A percentile compares a stretch with the other conserved stretches of the same genome.
Evolutionary conservation across 2,113 vertebrate genomes (phyloP).

Genomic region (Aepyceros melampus): DNA sequence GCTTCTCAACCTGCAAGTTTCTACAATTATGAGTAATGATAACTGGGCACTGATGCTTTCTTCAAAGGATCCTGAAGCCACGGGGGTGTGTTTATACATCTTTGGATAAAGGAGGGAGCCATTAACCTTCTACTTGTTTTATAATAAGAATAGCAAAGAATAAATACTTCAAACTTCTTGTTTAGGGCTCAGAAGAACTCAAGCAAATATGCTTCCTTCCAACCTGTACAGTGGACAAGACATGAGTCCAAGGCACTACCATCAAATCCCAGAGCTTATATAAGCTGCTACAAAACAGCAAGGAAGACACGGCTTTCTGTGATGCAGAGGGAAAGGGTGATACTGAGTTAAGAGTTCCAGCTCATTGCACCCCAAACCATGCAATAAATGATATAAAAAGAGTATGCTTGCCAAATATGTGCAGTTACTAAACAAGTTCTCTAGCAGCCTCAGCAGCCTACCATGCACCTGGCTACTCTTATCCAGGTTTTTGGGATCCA

Average conservation of each 20-base stretch:
- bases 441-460: background rate
- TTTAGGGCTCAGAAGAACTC: background rate
- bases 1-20: background rate
- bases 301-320: background rate
- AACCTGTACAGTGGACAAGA: background rate
- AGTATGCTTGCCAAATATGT: background rate
- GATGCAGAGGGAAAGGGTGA: background rate
- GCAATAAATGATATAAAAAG: background rate
- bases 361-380: background rate
- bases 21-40: background rate
- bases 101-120: background rate
- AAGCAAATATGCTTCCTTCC: background rate
- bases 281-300: background rate
- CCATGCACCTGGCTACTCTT: background rate
- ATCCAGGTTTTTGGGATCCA: background rate
- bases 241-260: background rate
- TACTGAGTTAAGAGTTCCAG: background rate
- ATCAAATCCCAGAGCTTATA: background rate
- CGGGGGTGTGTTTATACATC: background rate
- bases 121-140: background rate
- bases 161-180: background rate
- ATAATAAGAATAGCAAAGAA: background rate
- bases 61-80: slow-evolving; percentile 1
- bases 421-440: background rate
- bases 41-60: background rate